Base-by-base conservation (phyloP, 1,140 invertebrate species). In the Drosophila pectinifera region DNA sequence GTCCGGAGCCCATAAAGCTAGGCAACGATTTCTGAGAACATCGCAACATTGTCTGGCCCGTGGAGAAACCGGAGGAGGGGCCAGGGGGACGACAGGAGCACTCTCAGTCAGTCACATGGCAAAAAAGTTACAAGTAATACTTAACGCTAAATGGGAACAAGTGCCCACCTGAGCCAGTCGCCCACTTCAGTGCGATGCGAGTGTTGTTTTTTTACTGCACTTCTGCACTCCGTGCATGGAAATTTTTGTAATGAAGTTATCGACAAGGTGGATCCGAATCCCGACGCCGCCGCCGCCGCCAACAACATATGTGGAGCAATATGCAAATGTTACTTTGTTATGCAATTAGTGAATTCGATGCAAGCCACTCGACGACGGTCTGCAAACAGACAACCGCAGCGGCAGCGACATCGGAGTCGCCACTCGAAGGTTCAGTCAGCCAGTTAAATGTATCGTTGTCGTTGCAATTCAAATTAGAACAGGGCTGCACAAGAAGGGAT, bases 261-360 rank as follows among this genome's bases (percentile, higher is more conserved):
- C 80, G 82, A 85, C 74, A 57, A 72, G 68, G 68, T 70, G 65
- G 64, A 72, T 72, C 68, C 68, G 73, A 68, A 63, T 54, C 51
- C 49, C 45, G 16, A 51, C 26, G 48, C 46, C 28, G 10, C 10
- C 41, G 18, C 18, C 48, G 26, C 26, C 24, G 55, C 69, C 69
- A 88, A 54, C 63, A 88, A 74, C 76, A 83, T 89, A 84, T 88
- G 83, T 84, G 61, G 84, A 74, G 82, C 84, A 88, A 88, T 89
- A 88, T 88, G 84, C 84, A 89, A 90, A 91, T 91, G 89, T 91
- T 91, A 91, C 89, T 91, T 91, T 91, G 89, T 91, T 91, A 91
- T 91, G 89, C 89, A 91, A 91, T 91, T 91, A 91, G 89, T 91
- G 89, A 83, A 91, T 91, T 91, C 82, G 90, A 90, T 90, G 81